Conservation (phyloP, 2,797 vertebrate species). For the Dromococcyx pavoninus region DNA sequence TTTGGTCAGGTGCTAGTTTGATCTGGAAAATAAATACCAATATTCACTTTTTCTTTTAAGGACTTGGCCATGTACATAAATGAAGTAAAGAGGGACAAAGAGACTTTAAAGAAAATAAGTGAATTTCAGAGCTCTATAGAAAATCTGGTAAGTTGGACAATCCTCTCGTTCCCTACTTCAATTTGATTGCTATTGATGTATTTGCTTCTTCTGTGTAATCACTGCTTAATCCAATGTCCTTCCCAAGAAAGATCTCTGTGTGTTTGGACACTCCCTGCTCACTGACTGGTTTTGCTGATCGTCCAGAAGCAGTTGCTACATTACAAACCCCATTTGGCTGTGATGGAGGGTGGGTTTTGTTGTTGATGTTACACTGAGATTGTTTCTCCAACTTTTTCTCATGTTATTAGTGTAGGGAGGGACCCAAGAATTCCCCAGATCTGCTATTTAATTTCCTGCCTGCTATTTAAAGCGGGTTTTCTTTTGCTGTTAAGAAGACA, state of each 20-base stretch:
- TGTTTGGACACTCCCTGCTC: background rate
- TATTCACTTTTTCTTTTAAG: conserved; percentile 66
- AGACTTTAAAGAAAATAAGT: conserved; percentile 97
- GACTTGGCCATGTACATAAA: conserved; percentile 99
- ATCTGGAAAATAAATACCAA: background rate
- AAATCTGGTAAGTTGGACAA: conserved; percentile 86
- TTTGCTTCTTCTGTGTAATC: background rate
- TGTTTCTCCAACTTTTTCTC: background rate
- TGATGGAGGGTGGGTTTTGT: background rate
- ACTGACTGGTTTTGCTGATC: background rate
- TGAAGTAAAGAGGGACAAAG: conserved; percentile 97
- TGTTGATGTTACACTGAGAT: background rate
- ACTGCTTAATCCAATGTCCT: background rate
- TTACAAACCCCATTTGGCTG: background rate
- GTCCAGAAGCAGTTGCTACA: background rate
- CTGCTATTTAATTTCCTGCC: background rate
- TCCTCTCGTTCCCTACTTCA: background rate
- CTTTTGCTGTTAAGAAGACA: background rate
- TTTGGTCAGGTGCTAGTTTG: background rate
- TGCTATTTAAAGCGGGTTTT: background rate
- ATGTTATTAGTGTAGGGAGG: too few species aligned
- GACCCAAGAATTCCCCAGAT: background rate
- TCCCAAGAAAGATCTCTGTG: background rate
- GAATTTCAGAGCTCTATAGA: conserved; percentile 98
- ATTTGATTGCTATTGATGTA: background rate